These are phyloP conservation scores for Camelus dromedarius DNA, from an alignment of 2,113 vertebrate genomes.

Conservation along the genomic window DNA sequence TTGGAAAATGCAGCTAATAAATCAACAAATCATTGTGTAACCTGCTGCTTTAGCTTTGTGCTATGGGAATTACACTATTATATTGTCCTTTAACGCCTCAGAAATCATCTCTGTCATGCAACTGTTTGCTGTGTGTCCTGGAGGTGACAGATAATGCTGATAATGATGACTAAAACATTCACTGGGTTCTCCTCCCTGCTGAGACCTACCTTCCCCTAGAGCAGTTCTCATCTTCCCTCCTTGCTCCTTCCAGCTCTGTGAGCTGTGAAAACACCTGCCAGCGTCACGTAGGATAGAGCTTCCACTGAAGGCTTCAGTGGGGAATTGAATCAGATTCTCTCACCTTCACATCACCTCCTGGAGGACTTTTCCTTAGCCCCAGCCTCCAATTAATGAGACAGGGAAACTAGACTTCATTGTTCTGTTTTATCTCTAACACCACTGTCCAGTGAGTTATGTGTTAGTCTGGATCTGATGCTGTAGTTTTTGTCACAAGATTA, in stretches of 20 bases:
- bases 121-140: slow-evolving; percentile 4
- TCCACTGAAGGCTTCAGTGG: not conserved
- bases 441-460: not conserved
- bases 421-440: not conserved
- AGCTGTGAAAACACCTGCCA: slow-evolving; percentile 12
- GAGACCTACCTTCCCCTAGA: slow-evolving; percentile 68
- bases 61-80: slow-evolving; percentile 36
- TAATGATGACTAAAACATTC: slow-evolving; percentile 60
- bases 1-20: slow-evolving; percentile 52
- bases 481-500: not conserved
- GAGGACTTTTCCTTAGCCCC: not conserved
- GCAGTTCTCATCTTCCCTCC: slow-evolving; percentile 35
- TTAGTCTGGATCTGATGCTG: not conserved
- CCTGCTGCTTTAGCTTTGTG: not conserved
- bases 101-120: slow-evolving; percentile 43
- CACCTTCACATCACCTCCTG: no score
- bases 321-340: not conserved
- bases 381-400: not conserved
- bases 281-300: not conserved
- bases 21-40: slow-evolving; percentile 42
- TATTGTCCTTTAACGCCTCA: slow-evolving; percentile 34
- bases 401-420: not conserved
- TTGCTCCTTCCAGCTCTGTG: not conserved
- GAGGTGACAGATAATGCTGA: slow-evolving; percentile 61
- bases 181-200: slow-evolving; percentile 58